These are phyloP conservation scores for Amblyraja radiata DNA, from an alignment of 2,797 vertebrate genomes.

Conservation along the genomic window DNA sequence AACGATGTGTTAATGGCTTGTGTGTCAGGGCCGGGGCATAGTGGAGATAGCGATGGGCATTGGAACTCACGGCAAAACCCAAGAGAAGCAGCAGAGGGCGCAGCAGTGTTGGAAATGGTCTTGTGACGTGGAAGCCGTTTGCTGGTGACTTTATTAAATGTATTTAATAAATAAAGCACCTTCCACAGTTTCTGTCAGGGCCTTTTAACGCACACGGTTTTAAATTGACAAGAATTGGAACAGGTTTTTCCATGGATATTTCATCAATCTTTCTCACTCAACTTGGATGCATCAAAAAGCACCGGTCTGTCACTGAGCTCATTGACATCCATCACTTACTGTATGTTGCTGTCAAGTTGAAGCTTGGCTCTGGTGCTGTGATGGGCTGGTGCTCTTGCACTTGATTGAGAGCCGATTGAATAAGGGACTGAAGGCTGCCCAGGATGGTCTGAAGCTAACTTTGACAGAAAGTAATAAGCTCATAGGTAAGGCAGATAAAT, in stretches of 20 bases:
- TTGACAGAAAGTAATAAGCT: background rate
- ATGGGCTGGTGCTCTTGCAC: no score
- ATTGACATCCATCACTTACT: background rate
- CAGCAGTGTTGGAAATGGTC: no score
- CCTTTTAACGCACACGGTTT: background rate
- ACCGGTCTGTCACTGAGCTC: background rate
- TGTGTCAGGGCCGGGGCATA: no score
- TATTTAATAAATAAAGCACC: no score
- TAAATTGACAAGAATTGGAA: background rate
- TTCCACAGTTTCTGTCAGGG: background rate
- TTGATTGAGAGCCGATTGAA: background rate
- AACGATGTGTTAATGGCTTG: no score
- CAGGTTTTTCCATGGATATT: no score
- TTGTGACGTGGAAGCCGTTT: no score
- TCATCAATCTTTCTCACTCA: slow-evolving; percentile 2
- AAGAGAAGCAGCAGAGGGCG: no score
- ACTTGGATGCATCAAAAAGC: background rate
- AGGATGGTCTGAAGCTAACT: background rate
- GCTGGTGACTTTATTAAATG: no score
- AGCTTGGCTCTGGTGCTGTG: background rate
- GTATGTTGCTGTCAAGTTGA: background rate
- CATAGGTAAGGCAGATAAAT: slow-evolving; percentile 5
- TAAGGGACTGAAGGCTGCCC: background rate
- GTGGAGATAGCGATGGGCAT: no score
- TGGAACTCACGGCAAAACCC: no score